Evolutionary conservation across 1,140 invertebrate genomes (phyloP).

Genomic region (Rhynchophorus ferrugineus): DNA sequence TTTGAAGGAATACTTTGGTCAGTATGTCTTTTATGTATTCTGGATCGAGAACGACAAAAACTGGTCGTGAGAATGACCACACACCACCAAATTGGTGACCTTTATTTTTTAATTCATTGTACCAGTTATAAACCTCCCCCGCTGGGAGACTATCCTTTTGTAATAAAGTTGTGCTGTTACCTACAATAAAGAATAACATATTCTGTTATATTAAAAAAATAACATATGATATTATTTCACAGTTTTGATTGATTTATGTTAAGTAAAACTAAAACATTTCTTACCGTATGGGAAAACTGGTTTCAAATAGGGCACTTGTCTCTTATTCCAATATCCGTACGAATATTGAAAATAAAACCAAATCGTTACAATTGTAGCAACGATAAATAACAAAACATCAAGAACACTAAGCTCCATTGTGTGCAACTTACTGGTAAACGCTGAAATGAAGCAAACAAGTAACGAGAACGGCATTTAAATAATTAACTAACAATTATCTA

Average conservation of each 20-base stretch:
- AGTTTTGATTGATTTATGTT: too few species aligned
- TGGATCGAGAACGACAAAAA: constrained; percentile 39
- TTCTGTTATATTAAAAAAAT: too few species aligned
- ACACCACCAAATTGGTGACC: background rate
- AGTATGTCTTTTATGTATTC: constrained; percentile 44
- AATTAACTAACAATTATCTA: too few species aligned
- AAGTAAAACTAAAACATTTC: background rate
- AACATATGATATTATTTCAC: too few species aligned
- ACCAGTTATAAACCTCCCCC: background rate
- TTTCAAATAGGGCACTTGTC: background rate
- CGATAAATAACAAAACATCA: background rate
- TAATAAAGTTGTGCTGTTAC: background rate
- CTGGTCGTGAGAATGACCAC: background rate
- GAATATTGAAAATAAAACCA: background rate
- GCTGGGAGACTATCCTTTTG: background rate
- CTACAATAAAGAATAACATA: too few species aligned
- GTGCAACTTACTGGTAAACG: too few species aligned
- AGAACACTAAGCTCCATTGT: background rate
- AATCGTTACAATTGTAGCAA: background rate
- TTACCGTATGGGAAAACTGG: background rate
- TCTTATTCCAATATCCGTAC: background rate
- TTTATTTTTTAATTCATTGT: background rate
- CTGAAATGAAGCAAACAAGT: too few species aligned
- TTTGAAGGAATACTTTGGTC: constrained; percentile 39
- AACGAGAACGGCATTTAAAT: too few species aligned